phyloP scores from a whole-genome alignment of 1,140 invertebrate genomes.

The Dysdera silvatica region DNA sequence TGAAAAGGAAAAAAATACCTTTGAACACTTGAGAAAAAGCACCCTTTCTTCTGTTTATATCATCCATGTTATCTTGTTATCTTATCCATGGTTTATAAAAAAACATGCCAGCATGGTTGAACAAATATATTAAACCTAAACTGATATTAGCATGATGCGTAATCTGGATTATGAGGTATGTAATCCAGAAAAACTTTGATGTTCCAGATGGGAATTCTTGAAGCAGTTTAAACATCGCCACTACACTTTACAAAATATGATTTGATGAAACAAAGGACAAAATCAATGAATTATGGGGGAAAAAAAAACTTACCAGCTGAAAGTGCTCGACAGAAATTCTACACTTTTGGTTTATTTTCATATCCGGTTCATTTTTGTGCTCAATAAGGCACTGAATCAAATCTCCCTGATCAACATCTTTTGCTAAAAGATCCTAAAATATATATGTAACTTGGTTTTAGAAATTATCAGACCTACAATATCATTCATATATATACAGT shows the following conservation, averaged over 20 bases:
- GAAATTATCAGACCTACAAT: too few species aligned
- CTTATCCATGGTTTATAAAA: too few species aligned
- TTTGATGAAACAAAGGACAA: not conserved
- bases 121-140: too few species aligned
- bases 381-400: slow-evolving; percentile 89
- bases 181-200: too few species aligned
- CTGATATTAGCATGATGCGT: too few species aligned
- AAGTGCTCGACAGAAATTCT: slow-evolving; percentile 85
- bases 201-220: not conserved
- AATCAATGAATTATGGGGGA: not conserved
- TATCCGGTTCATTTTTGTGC: slow-evolving; percentile 75
- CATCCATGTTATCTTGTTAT: too few species aligned
- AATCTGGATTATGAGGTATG: too few species aligned
- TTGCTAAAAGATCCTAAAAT: slow-evolving; percentile 23
- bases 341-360: slow-evolving; percentile 65
- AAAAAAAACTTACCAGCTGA: slow-evolving; percentile 46
- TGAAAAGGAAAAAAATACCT: too few species aligned
- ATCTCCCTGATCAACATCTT: slow-evolving; percentile 52
- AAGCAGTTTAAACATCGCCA: not conserved
- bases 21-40: too few species aligned
- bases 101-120: too few species aligned
- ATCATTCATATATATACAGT: too few species aligned
- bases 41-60: too few species aligned
- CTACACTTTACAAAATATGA: not conserved
- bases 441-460: not conserved